Conservation (phyloP, 2,888 invertebrate genomes). For the Drosophila paramelanica region DNA sequence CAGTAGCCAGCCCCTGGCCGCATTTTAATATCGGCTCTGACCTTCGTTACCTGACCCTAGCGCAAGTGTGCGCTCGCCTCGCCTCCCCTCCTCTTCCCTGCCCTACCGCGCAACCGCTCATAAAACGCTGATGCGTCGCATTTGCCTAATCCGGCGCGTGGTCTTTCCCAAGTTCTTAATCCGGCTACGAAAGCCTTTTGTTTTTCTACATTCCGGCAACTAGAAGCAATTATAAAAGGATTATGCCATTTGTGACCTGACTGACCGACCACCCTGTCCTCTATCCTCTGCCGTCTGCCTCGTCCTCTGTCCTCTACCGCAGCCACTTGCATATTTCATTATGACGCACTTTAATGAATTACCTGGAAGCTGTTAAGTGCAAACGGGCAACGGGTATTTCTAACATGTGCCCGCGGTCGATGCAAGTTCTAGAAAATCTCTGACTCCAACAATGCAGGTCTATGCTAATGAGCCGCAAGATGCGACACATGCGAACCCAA, state of each 20-base stretch:
- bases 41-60: constrained; percentile 41
- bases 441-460: constrained; percentile 12
- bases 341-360: constrained; percentile 71
- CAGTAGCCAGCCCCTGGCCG: constrained; percentile 8
- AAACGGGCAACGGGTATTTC: constrained; percentile 27
- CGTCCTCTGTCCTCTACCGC: neutral
- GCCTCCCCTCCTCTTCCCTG: too few relatives aligned
- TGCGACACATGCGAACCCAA: constrained; percentile 13
- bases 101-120: constrained; percentile 14
- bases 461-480: constrained; percentile 39
- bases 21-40: constrained; percentile 33
- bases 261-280: neutral
- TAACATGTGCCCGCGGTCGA: neutral
- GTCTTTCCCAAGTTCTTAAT: constrained; percentile 74
- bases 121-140: constrained; percentile 73
- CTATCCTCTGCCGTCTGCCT: neutral
- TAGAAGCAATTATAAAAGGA: constrained; percentile 78
- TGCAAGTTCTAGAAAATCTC: constrained; percentile 14
- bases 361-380: constrained; percentile 67
- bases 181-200: constrained; percentile 68
- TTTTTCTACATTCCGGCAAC: constrained; percentile 69
- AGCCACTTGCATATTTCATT: constrained; percentile 49
- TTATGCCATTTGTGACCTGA: constrained; percentile 60
- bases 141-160: constrained; percentile 78
- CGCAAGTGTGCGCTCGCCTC: too few relatives aligned